Base-by-base conservation (phyloP, 2,113 vertebrate genomes). In the Gymnogyps californianus region DNA sequence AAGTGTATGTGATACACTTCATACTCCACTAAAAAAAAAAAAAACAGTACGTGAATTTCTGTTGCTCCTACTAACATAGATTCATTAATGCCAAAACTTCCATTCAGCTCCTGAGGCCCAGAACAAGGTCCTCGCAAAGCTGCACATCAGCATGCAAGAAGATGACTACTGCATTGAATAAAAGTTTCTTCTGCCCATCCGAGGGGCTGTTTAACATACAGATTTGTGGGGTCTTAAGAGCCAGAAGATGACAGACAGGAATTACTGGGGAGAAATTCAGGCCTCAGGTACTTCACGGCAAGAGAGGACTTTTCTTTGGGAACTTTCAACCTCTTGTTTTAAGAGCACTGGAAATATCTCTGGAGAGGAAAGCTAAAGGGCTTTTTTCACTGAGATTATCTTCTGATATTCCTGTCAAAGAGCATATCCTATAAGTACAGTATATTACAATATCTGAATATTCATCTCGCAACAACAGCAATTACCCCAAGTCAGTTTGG, bases 341-440 rank as follows among this genome's bases (percentile, higher is more conserved):
- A 97, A 97, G 90, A 95, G 78, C 89, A 82, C 84, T 70, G 46
- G 51, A 88, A 92, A 66, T n/a, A 93, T 44, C 29, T 46, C 89
- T 44, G 16, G 64, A 74, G 28, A 72, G 54, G 28, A 93, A 70
- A 91, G 64, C 62, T 72, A 28, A 90, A 91, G 76, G 67, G n/a
- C 9, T 28, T 83, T 83, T 59, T 42, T 47, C 58, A 86, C 81
- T 21, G 4, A 34, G 20, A 40, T 64, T 66, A 87, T 6, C 5
- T 17, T 44, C 61, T 31, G 18, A 42, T n/a, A 54, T 3, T 88
- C 42, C 66, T 38, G 29, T 17, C 32, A 9, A 91, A 84, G 74
- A 72, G 34, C 80, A 42, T 6, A 44, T 25, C 32, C 64, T 18
- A 47, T 38, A 84, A 96, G 19, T 10, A 86, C 67, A 85, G 31